Conservation (phyloP, 2,797 vertebrate genomes). For the Balearica regulorum region DNA sequence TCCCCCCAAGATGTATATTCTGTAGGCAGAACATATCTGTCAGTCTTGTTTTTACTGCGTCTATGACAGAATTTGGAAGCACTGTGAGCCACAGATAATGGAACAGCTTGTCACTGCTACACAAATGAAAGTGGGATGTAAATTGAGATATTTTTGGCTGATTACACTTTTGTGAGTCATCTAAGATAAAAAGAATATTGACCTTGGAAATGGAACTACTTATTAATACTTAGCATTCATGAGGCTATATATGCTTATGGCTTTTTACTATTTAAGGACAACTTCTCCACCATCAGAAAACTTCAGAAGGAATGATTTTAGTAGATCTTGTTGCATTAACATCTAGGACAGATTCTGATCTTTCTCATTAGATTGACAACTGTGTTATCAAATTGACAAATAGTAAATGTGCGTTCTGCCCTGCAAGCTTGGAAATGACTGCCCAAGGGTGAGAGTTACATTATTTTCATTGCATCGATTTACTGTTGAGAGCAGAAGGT, state of each 20-base stretch:
- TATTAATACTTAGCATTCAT: background rate
- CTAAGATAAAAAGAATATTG: background rate
- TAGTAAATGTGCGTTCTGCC: background rate
- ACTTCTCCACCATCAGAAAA: background rate
- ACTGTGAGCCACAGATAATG: background rate
- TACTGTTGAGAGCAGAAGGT: background rate
- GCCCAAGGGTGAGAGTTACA: background rate
- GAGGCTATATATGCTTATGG: background rate
- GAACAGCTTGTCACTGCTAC: conserved; percentile 37
- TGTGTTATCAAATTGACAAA: background rate
- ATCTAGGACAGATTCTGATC: background rate
- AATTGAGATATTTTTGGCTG: conserved; percentile 25
- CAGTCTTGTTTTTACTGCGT: background rate
- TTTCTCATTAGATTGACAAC: background rate
- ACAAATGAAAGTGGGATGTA: conserved; percentile 14
- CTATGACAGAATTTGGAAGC: background rate
- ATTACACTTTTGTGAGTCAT: conserved; percentile 37
- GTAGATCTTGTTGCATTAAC: background rate
- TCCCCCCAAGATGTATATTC: background rate
- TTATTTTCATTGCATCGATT: background rate
- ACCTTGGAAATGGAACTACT: background rate
- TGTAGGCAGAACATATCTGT: background rate
- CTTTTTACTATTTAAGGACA: background rate
- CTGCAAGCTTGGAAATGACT: background rate
- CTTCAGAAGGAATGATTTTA: background rate